Base-by-base conservation (phyloP, 2,113 vertebrate species). In the Perca flavescens region DNA sequence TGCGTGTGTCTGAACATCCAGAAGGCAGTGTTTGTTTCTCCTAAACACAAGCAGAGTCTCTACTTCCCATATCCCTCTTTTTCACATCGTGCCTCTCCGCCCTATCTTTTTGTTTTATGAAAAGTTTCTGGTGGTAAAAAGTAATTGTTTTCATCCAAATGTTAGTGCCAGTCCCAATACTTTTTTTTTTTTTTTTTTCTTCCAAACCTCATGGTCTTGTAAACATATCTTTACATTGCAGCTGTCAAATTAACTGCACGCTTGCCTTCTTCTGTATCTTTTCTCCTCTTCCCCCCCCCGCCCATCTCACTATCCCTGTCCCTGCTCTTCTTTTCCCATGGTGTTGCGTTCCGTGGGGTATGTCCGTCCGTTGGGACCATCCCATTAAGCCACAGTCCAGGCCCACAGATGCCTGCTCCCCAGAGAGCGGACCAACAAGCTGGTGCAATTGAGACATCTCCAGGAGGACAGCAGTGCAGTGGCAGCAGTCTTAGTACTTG, bases 401-500 rank as follows among this genome's bases (percentile, higher is more conserved):
- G 22, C 82, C 82, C 77, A 76, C 89, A 92, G 89, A 88, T 88
- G 86, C 83, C 64, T 31, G 68, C 25, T 82, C 89, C 80, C 77
- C 58, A 46, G 90, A 77, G 87, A 88, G 25, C 6, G 36, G 36
- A 69, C 66, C 78, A 84, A 75, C 79, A 74, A 61, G 77, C 83
- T 80, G 73, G 17, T 75, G 86, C 74, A 90, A 91, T 67, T 82
- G 90, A 92, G 83, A 88, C 43, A 53, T 85, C 79, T 87, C 63
- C 43, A 70, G 54, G 67, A 84, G 49, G 80, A 89, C 70, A 74
- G 70, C 65, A 43, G 49, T 22, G 40, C 76, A 74, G 50, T 25
- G 25, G 1, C 50, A 36, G 65, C 46, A n/a, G 28, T 72, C 36
- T 34, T 40, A 49, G 28, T 34, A 36, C 31, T 47, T 21, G 1